These are phyloP conservation scores for Protonemura montana DNA, from an alignment of 2,888 invertebrate species.

Conservation along the genomic window DNA sequence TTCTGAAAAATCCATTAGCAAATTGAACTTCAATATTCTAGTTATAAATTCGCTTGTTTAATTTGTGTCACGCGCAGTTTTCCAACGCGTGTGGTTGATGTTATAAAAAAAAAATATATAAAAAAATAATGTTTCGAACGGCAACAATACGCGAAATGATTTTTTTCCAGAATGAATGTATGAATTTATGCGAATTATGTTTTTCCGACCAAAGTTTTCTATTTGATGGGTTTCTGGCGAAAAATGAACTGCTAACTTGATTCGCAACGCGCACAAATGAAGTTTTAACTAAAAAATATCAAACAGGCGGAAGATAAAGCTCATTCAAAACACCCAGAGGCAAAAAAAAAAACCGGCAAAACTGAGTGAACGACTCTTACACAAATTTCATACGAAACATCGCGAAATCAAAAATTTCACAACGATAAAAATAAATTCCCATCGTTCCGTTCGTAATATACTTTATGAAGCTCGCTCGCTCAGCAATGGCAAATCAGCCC, in stretches of 20 bases:
- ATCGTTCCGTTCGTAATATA: background rate
- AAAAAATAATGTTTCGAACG: no score
- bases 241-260: background rate
- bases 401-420: conserved; percentile 14
- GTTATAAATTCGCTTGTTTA: background rate
- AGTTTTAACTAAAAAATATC: background rate
- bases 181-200: no score
- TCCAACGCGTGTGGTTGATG: background rate
- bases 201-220: no score
- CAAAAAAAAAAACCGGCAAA: background rate
- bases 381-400: background rate
- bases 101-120: no score
- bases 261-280: background rate
- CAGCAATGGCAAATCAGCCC: conserved; percentile 8
- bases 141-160: no score
- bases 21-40: background rate
- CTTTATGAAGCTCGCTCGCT: background rate
- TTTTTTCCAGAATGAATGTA: no score
- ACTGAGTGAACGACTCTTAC: no score
- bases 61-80: background rate
- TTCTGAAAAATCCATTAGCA: background rate
- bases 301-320: background rate
- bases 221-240: background rate
- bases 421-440: background rate
- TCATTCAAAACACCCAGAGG: background rate